These are phyloP conservation scores for Alloplasta piceator DNA, from an alignment of 2,888 invertebrate genomes.

Conservation along the genomic window DNA sequence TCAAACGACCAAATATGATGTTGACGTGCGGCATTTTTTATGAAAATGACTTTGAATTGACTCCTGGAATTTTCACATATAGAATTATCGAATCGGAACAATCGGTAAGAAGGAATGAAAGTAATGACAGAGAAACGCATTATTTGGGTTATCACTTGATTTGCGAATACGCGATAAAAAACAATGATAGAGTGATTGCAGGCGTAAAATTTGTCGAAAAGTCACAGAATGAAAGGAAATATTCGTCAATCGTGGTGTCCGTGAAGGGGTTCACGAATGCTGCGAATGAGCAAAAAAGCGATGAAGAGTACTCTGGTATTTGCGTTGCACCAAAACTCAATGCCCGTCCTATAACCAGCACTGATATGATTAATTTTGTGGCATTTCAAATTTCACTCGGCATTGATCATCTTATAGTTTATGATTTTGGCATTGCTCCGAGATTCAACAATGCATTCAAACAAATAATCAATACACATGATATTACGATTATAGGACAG, in stretches of 20 bases:
- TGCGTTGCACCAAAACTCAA: constrained; percentile 86
- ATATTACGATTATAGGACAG: constrained; percentile 41
- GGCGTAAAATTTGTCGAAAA: constrained; percentile 28
- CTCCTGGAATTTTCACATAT: constrained; percentile 84
- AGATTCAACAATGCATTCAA: constrained; percentile 82
- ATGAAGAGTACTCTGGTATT: constrained; percentile 84
- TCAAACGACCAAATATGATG: constrained; percentile 83
- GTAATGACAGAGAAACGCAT: constrained; percentile 76
- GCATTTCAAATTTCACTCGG: constrained; percentile 88
- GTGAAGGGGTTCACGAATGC: constrained; percentile 76
- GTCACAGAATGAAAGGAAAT: constrained; percentile 6
- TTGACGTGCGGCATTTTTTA: constrained; percentile 89
- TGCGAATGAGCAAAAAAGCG: constrained; percentile 80
- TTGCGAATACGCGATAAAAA: constrained; percentile 69
- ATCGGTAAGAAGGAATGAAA: constrained; percentile 79
- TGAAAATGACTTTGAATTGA: constrained; percentile 85
- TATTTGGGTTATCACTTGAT: constrained; percentile 85
- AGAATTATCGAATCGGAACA: constrained; percentile 65
- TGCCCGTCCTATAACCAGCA: constrained; percentile 82
- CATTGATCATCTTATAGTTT: constrained; percentile 87
- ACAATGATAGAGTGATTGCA: constrained; percentile 9
- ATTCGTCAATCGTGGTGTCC: constrained; percentile 71
- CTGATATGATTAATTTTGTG: constrained; percentile 87
- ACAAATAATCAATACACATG: constrained; percentile 80
- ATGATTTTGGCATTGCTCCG: constrained; percentile 85